A percentile compares a stretch with the other conserved stretches of the same genome.
Conservation (phyloP, 2,888 invertebrate species). For the Agapostemon virescens region DNA sequence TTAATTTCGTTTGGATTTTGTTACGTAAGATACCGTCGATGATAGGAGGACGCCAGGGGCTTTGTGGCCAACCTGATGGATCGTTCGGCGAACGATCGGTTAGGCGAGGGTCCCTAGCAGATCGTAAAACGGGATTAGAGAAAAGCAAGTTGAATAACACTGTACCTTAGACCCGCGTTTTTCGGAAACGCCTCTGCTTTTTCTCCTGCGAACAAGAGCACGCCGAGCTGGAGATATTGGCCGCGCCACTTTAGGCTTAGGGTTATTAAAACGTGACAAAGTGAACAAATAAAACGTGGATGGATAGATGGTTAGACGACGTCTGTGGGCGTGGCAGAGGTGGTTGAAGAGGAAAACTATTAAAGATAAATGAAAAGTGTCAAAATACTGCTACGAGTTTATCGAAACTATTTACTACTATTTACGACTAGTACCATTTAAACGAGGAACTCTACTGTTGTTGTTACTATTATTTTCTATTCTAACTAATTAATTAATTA, state of each 20-base stretch:
- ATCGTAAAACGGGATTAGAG: slow-evolving; percentile 17
- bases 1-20: background rate
- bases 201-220: slow-evolving; percentile 34
- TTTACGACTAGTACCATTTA: slow-evolving; percentile 66
- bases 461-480: slow-evolving; percentile 67
- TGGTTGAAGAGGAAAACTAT: slow-evolving; percentile 57
- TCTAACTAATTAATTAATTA: slow-evolving; percentile 62
- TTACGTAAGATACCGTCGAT: background rate
- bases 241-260: slow-evolving; percentile 69
- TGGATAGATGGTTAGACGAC: background rate
- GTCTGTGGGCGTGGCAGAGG: background rate
- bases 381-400: slow-evolving; percentile 75
- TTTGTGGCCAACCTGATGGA: background rate
- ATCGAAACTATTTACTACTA: slow-evolving; percentile 64
- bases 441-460: slow-evolving; percentile 60
- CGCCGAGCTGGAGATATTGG: slow-evolving; percentile 75
- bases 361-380: slow-evolving; percentile 71
- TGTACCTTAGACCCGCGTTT: slow-evolving; percentile 22
- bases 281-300: slow-evolving; percentile 3
- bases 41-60: background rate
- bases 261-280: slow-evolving; percentile 52
- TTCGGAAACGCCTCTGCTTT: slow-evolving; percentile 46
- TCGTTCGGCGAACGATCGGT: slow-evolving; percentile 1
- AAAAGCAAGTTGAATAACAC: slow-evolving; percentile 25
- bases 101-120: slow-evolving; percentile 5